These are phyloP conservation scores for Drosophila bunnanda DNA, from an alignment of 2,888 invertebrate species.

Conservation along the genomic window DNA sequence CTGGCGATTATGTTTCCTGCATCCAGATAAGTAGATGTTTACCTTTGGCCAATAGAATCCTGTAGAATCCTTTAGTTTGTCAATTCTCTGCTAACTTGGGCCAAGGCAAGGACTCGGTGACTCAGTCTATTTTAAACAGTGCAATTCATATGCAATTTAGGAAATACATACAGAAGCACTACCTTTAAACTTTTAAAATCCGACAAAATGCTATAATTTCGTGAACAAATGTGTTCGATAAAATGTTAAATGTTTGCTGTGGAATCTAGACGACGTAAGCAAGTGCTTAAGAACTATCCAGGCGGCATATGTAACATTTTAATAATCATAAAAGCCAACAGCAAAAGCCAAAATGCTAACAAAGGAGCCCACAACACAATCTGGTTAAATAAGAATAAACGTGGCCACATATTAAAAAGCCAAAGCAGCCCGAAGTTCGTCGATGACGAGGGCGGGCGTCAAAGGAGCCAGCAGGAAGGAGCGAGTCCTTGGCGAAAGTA, in stretches of 20 bases:
- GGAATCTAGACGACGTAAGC: neutral
- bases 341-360: conserved; percentile 45
- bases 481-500: conserved; percentile 35
- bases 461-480: neutral
- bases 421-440: conserved; percentile 32
- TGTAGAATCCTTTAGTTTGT: conserved; percentile 6
- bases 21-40: conserved; percentile 32
- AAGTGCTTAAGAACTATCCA: conserved; percentile 11
- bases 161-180: neutral
- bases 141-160: neutral
- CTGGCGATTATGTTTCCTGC: conserved; percentile 38
- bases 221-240: neutral
- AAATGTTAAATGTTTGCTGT: neutral
- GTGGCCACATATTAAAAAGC: conserved; percentile 67
- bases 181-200: neutral
- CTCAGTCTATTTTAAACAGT: neutral
- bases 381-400: conserved; percentile 59
- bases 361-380: conserved; percentile 36
- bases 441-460: conserved; percentile 33
- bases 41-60: conserved; percentile 9
- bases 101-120: neutral
- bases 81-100: conserved; percentile 1
- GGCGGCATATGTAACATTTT: conserved; percentile 57
- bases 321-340: conserved; percentile 75
- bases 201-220: neutral